These are phyloP conservation scores for Solea senegalensis DNA, from an alignment of 2,113 vertebrate genomes.

Conservation along the genomic window DNA sequence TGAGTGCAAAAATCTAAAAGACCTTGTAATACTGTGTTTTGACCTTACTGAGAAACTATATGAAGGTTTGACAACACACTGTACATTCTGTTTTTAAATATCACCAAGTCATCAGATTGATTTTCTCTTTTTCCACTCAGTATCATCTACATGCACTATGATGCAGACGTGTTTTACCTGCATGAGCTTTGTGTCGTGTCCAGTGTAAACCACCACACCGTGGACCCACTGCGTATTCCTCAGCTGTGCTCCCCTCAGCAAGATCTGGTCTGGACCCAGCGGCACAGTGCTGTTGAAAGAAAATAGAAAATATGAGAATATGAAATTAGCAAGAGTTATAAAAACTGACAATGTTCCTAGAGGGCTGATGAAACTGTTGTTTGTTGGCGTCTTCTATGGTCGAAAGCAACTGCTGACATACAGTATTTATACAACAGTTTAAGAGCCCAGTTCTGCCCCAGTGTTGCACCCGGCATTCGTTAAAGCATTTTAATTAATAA, in stretches of 20 bases:
- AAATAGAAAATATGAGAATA: constrained; percentile 10
- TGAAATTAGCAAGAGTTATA: neutral
- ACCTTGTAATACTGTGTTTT: no score
- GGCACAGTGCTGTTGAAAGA: constrained; percentile 86
- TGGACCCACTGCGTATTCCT: constrained; percentile 98
- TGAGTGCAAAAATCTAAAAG: no score
- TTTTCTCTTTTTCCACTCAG: neutral
- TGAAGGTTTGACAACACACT: no score
- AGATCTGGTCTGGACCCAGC: constrained; percentile 95
- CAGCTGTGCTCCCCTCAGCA: constrained; percentile 95
- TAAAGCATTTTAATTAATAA: no score
- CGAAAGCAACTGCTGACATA: neutral
- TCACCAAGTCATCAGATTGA: neutral
- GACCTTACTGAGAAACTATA: no score
- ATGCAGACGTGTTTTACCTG: constrained; percentile 82
- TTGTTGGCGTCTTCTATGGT: neutral
- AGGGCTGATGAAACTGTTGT: neutral
- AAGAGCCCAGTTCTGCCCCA: no score
- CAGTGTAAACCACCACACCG: constrained; percentile 97
- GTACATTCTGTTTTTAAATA: neutral
- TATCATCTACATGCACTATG: neutral
- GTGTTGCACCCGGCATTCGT: no score
- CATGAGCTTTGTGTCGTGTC: constrained; percentile 99
- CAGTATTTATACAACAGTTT: neutral
- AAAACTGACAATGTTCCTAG: neutral